These are phyloP conservation scores for Gallinago stenura DNA, from an alignment of 2,797 vertebrate species.

Conservation along the genomic window DNA sequence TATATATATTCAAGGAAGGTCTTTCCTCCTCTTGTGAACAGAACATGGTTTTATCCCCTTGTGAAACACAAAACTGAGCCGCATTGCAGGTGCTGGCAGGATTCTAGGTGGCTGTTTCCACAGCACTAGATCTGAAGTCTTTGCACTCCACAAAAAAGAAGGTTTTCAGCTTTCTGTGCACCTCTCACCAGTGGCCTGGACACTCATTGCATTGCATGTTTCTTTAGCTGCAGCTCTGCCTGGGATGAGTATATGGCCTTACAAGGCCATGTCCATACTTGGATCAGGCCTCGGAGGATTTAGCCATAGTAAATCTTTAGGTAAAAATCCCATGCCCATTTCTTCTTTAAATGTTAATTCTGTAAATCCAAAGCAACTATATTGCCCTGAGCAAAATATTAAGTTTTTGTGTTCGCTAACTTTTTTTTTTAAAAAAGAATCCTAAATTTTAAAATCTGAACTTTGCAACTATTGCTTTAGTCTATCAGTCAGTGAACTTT, in stretches of 20 bases:
- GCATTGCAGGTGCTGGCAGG: neutral
- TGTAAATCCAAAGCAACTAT: neutral
- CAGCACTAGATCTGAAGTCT: neutral
- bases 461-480: neutral
- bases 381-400: neutral
- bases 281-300: neutral
- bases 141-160: neutral
- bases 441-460: neutral
- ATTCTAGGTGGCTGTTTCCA: neutral
- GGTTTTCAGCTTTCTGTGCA: neutral
- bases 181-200: accelerated
- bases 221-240: neutral
- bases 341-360: neutral
- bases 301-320: neutral
- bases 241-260: neutral
- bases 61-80: neutral
- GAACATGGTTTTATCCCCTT: neutral
- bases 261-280: neutral
- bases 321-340: neutral
- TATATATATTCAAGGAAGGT: neutral
- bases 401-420: neutral
- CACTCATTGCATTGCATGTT: accelerated
- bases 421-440: neutral
- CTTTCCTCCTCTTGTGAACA: neutral
- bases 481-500: conserved; percentile 4